Base-by-base conservation (phyloP, 2,113 vertebrate genomes). In the Callipepla californica region DNA sequence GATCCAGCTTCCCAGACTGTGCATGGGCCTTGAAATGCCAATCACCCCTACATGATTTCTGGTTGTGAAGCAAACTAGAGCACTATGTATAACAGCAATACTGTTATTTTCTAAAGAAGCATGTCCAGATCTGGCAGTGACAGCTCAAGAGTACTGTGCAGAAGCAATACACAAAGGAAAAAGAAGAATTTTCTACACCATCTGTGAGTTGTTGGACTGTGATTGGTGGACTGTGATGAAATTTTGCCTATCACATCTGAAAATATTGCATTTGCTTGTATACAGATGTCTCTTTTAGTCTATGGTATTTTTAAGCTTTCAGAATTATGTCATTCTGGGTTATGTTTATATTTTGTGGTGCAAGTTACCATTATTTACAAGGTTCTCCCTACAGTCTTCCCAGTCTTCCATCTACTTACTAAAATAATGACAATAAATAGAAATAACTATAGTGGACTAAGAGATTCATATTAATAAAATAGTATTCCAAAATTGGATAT, bases 61-160 rank as follows among this genome's bases (percentile, higher is more conserved):
- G 89, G 61, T 94, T 75, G 84, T 87, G 95, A 95, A 96, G 92
- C 89, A 97, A 94, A 95, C 87, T 83, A 95, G 93, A 94, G 85
- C 76, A 78, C 94, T 95, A 78, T 85, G 30, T 93, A 93, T 89
- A 97, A 97, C 5, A 96, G 88, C 32, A 79, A 96, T 63, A 97
- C 94, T 97, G 96, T 98, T 97, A 97, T 97, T 98, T 97, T 95
- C 96, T 95, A 97, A 93, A 95, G 97, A 97, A 97, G 93, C 96
- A 97, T 97, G 93, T 98, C 96, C 93, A 97, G 92, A 97, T 97
- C 96, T 97, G 97, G 96, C 90, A 97, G 62, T 38, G 68, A 87
- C 81, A 96, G 92, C 78, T 95, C 89, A 86, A 95, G 75, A 93
- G 94, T 53, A 96, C 69, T 4, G 3, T 1, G 63, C 67, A 95